Evolutionary conservation across 2,113 vertebrate genomes (phyloP), one percentile per base, ranked within the genome.

Genomic region (Hiodon tergisus): DNA sequence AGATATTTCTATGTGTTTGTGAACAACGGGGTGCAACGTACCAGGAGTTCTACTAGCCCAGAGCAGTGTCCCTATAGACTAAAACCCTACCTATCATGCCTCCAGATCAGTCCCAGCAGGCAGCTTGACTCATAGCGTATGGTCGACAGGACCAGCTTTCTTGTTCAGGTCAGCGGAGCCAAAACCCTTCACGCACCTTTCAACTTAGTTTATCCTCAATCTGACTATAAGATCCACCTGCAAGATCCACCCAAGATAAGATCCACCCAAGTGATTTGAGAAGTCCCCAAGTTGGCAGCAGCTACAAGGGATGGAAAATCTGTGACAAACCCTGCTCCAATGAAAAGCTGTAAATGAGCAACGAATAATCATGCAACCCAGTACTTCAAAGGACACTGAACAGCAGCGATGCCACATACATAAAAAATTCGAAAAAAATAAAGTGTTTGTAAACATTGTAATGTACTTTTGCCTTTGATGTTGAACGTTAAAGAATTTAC

Each of bases 91-190:
- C 11, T 31, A 53, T 60, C 5, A 50, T 4, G 70, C 50, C 7
- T 67, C 70, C 11, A 6, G 76, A n/a, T 77, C 70, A 16, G 52
- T 72, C 4, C 51, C 76, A 50, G 69, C 69, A 50, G 51, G 46
- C 14, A 4, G 5, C 4, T 5, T 76, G 7, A 31, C 47, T 1
- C 8, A 54, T 59, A 77, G 16, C 5, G 50, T 47, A 2, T 77
- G 76, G 60, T 54, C 72, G 3, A 72, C 69, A 5, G 50, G 76
- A 57, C 68, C 76, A 14, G 17, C 50, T 6, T 77, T 72, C 54
- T 58, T 67, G 5, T 66, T 5, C n/a, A n/a, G 17, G 5, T 53
- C 11, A 65, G 8, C 16, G 31, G 6, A 74, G 31, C 31, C 31
- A 31, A 31, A 31, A 31, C 31, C 51, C 17, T 4, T 48, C 10